Evolutionary conservation across 2,113 vertebrate species (phyloP).

Genomic region (Pollimyrus isidori): DNA sequence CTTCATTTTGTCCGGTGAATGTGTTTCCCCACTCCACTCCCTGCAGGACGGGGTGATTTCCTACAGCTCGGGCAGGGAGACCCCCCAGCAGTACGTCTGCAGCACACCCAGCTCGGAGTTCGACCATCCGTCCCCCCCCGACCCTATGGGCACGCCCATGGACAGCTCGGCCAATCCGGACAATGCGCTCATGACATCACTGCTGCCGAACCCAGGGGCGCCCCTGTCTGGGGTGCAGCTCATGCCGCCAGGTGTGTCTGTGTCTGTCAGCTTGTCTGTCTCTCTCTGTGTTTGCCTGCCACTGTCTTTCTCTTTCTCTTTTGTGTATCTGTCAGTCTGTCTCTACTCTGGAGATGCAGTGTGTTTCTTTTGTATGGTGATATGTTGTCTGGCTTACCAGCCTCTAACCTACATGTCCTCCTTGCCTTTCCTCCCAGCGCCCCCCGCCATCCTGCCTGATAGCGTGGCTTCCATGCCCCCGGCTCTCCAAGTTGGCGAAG

Average conservation of each 20-base stretch:
- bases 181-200: slow-evolving; percentile 68
- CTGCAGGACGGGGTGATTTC: slow-evolving; percentile 72
- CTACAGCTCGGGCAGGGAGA: slow-evolving; percentile 59
- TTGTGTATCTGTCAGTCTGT: not conserved
- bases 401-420: not conserved
- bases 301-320: too few species aligned
- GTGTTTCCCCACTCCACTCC: not conserved
- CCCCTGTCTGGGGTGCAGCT: slow-evolving; percentile 65
- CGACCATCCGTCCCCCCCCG: slow-evolving; percentile 60
- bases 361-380: not conserved
- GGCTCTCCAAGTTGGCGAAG: slow-evolving; percentile 24
- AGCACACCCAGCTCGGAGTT: slow-evolving; percentile 76
- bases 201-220: slow-evolving; percentile 57
- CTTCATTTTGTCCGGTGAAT: not conserved
- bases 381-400: not conserved
- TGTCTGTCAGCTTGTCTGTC: too few species aligned
- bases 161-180: slow-evolving; percentile 52
- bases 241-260: slow-evolving; percentile 72
- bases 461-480: slow-evolving; percentile 46
- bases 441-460: slow-evolving; percentile 63
- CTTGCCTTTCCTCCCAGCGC: slow-evolving; percentile 54
- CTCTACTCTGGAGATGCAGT: not conserved
- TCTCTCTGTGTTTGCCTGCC: too few species aligned
- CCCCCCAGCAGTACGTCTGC: slow-evolving; percentile 64
- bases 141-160: slow-evolving; percentile 48